A percentile compares a stretch with the other conserved stretches of the same genome.
These are phyloP conservation scores for Acheta domesticus DNA, from an alignment of 2,888 invertebrate species.

Conservation along the genomic window DNA sequence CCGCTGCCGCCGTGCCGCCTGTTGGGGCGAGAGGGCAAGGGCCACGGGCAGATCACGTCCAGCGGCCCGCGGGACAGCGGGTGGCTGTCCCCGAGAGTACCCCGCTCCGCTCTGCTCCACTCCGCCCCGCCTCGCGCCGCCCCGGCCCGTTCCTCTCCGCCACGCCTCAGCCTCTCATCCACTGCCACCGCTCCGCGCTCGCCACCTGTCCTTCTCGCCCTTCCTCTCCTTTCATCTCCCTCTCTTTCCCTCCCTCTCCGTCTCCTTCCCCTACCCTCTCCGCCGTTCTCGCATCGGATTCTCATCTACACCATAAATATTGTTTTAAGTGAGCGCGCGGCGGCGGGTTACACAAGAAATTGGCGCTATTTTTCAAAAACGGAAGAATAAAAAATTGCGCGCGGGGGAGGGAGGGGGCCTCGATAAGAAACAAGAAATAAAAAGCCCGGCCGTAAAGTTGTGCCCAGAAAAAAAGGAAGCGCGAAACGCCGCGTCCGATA, in stretches of 20 bases:
- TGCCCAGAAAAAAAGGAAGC: background rate
- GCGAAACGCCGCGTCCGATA: too few relatives aligned
- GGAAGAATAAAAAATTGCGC: background rate
- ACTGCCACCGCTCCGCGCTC: too few relatives aligned
- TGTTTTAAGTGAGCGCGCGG: slow-evolving; percentile 9
- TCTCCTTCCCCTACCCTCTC: background rate
- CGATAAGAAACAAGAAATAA: slow-evolving; percentile 18
- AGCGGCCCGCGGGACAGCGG: background rate
- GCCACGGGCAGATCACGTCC: background rate
- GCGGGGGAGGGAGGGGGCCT: background rate
- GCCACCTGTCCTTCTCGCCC: too few relatives aligned
- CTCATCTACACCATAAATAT: slow-evolving; percentile 11
- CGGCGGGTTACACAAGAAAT: slow-evolving; percentile 18
- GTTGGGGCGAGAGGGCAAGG: background rate
- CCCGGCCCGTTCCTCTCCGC: too few relatives aligned
- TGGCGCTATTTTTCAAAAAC: slow-evolving; percentile 8
- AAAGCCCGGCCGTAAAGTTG: background rate
- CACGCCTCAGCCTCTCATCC: background rate
- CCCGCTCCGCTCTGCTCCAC: too few relatives aligned
- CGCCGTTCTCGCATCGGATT: background rate
- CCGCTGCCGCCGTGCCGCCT: background rate
- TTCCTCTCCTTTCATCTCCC: too few relatives aligned
- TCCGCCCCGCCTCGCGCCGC: too few relatives aligned
- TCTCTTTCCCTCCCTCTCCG: background rate
- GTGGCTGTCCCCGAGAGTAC: too few relatives aligned